Percentiles rank a stretch among this genome's conserved stretches.
Evolutionary conservation across 1,140 invertebrate genomes (phyloP).

Genomic region (Calephelis nemesis): DNA sequence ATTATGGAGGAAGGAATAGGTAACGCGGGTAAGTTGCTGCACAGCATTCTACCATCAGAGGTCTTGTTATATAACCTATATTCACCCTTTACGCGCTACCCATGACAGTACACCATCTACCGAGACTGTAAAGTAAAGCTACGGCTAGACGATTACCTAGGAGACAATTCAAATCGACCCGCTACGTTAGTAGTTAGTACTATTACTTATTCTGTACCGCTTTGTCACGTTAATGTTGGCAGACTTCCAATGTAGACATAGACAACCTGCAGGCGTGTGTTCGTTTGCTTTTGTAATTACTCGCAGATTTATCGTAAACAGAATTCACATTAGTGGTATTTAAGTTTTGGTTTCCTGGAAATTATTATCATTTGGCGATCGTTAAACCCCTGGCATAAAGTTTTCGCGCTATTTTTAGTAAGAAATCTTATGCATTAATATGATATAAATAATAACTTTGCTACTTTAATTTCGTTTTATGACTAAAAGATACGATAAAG

Average conservation of each 20-base stretch:
- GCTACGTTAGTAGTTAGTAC: not conserved
- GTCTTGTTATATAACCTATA: too few relatives aligned
- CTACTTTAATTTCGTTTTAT: too few relatives aligned
- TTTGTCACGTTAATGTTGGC: conserved; percentile 36
- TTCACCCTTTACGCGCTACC: too few relatives aligned
- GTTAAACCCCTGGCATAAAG: not conserved
- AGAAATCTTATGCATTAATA: not conserved
- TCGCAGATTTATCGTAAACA: conserved; percentile 34
- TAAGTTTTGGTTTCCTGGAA: conserved; percentile 18
- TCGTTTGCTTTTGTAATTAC: conserved; percentile 27
- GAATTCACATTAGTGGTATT: conserved; percentile 23
- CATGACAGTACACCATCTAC: too few relatives aligned
- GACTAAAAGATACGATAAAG: too few relatives aligned
- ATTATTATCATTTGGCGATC: conserved; percentile 9
- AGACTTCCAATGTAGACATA: conserved; percentile 31
- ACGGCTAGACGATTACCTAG: too few relatives aligned
- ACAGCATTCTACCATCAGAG: too few relatives aligned
- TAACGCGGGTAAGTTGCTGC: too few relatives aligned
- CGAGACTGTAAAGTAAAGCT: too few relatives aligned
- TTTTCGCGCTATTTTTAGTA: not conserved
- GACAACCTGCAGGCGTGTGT: conserved; percentile 16
- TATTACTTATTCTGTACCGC: conserved; percentile 38
- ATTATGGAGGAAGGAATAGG: too few relatives aligned
- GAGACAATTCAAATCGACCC: too few relatives aligned
- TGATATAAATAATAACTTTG: too few relatives aligned